These are phyloP conservation scores for Tetragnatha montana DNA, from an alignment of 2,888 invertebrate species.

Conservation along the genomic window DNA sequence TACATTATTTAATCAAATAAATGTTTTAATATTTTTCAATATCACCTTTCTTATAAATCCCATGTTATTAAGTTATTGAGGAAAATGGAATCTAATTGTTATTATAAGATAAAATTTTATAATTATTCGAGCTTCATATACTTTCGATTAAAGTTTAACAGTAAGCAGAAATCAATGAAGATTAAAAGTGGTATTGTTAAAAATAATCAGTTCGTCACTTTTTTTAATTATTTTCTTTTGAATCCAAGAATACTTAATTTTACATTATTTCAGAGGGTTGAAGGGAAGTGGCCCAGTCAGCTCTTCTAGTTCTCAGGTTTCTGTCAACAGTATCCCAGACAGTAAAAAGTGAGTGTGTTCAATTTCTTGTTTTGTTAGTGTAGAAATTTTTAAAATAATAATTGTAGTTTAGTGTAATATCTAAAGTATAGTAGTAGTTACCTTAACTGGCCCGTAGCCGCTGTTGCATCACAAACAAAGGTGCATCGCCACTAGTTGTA, in stretches of 20 bases:
- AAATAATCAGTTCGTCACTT: background rate
- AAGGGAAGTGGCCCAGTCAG: constrained; percentile 65
- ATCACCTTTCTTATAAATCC: background rate
- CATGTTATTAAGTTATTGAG: background rate
- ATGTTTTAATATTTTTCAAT: background rate
- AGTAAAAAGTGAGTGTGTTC: constrained; percentile 48
- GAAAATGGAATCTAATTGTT: background rate
- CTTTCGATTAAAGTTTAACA: too few relatives aligned
- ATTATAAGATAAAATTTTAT: background rate
- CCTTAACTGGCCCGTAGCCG: too few relatives aligned
- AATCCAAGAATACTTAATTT: background rate
- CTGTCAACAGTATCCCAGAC: constrained; percentile 57
- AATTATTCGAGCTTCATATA: too few relatives aligned
- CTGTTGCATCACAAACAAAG: too few relatives aligned
- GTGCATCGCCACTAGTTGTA: too few relatives aligned
- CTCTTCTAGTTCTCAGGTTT: constrained; percentile 63
- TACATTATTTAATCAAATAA: background rate
- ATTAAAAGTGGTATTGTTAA: too few relatives aligned
- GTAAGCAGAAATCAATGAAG: too few relatives aligned
- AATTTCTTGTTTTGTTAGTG: background rate
- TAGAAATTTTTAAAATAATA: too few relatives aligned
- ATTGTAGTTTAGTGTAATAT: too few relatives aligned
- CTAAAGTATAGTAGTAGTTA: too few relatives aligned
- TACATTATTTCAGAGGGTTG: constrained; percentile 49
- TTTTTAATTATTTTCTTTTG: too few relatives aligned